These are phyloP conservation scores for Phalangium opilio DNA, from an alignment of 2,888 invertebrate genomes.

Conservation along the genomic window DNA sequence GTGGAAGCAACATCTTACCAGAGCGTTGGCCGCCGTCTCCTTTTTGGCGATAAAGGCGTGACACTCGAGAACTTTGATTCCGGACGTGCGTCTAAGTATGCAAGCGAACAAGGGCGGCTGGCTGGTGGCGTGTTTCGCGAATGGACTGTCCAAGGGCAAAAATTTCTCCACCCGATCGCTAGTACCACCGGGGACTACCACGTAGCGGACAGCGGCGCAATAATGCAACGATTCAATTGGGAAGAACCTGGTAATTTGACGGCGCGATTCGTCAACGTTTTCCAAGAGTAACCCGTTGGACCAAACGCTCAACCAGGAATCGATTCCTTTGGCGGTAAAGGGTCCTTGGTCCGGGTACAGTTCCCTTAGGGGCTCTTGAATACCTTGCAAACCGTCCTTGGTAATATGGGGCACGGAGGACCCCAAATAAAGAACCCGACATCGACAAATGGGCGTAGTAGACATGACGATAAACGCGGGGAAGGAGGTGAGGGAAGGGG, in stretches of 20 bases:
- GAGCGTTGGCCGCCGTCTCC: slow-evolving; percentile 90
- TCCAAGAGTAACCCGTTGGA: slow-evolving; percentile 82
- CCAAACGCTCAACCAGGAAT: slow-evolving; percentile 94
- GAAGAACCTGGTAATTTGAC: slow-evolving; percentile 86
- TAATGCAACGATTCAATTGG: slow-evolving; percentile 90
- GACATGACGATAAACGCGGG: too few relatives aligned
- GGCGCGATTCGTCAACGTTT: slow-evolving; percentile 88
- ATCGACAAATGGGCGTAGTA: slow-evolving; percentile 88
- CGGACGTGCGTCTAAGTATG: slow-evolving; percentile 83
- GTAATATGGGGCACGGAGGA: slow-evolving; percentile 92
- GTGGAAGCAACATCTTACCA: slow-evolving; percentile 93
- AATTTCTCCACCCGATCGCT: slow-evolving; percentile 38
- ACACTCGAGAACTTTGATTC: slow-evolving; percentile 95
- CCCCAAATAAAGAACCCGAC: slow-evolving; percentile 89
- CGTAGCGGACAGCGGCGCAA: slow-evolving; percentile 85
- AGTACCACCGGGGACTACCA: slow-evolving; percentile 44
- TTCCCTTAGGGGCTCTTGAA: slow-evolving; percentile 90
- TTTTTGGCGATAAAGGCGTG: slow-evolving; percentile 96
- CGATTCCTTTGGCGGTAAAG: slow-evolving; percentile 62
- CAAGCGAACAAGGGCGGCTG: slow-evolving; percentile 96
- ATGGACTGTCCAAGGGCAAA: slow-evolving; percentile 87
- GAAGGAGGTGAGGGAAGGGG: too few relatives aligned
- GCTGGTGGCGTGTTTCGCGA: slow-evolving; percentile 83
- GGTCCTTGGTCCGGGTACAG: slow-evolving; percentile 82
- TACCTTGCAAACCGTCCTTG: slow-evolving; percentile 91